phyloP scores from a whole-genome alignment of 1,140 invertebrate genomes.

The Camponotus floridanus region DNA sequence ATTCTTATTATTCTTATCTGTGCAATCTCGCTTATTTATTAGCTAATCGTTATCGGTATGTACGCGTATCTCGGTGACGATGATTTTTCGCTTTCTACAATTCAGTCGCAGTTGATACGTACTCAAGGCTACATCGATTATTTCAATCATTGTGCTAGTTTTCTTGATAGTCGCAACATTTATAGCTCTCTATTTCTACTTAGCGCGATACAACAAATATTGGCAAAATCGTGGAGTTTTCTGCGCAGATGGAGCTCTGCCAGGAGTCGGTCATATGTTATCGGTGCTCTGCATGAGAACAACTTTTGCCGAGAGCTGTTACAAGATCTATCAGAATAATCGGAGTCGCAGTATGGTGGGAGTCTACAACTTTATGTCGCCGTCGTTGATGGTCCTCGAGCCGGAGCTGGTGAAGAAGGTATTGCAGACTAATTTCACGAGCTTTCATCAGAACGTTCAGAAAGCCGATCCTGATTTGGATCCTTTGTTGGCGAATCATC shows the following conservation, averaged over 20 bases:
- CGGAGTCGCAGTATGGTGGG: slow-evolving; percentile 72
- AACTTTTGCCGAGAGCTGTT: slow-evolving; percentile 49
- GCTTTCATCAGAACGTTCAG: slow-evolving; percentile 65
- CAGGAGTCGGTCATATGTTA: slow-evolving; percentile 75
- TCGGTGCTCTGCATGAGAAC: slow-evolving; percentile 53
- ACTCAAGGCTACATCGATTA: slow-evolving; percentile 1
- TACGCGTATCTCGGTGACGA: no score
- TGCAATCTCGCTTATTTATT: background rate
- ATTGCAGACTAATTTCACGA: slow-evolving; percentile 77
- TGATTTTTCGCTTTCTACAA: no score
- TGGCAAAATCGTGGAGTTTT: slow-evolving; percentile 84
- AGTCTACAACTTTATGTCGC: slow-evolving; percentile 71
- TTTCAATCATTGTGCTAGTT: background rate
- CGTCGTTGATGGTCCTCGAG: slow-evolving; percentile 77
- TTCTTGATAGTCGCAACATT: background rate
- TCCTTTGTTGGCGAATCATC: slow-evolving; percentile 72
- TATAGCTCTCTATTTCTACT: background rate
- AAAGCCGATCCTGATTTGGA: slow-evolving; percentile 56
- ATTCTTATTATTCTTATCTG: no score
- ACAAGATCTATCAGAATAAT: slow-evolving; percentile 66
- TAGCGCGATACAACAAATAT: slow-evolving; percentile 68
- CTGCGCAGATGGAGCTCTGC: slow-evolving; percentile 71
- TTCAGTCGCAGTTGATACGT: background rate
- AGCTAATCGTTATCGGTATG: background rate
- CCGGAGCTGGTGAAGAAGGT: slow-evolving; percentile 78